Evolutionary conservation across 2,113 vertebrate species (phyloP).

Genomic region (Mus pahari): DNA sequence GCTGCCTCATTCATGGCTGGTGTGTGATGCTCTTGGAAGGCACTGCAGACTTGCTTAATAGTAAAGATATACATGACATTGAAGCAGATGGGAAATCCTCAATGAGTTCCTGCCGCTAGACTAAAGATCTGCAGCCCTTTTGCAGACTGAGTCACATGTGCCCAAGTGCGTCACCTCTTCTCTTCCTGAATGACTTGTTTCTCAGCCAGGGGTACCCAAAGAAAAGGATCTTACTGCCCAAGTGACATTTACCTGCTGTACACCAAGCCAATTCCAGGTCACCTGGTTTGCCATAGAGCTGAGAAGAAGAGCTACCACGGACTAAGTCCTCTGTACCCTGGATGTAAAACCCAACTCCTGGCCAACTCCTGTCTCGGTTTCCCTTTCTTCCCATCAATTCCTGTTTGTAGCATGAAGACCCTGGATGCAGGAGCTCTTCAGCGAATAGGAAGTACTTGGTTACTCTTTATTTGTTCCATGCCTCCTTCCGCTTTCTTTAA

Average conservation of each 20-base stretch:
- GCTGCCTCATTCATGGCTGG: no score
- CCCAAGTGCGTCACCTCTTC: background rate
- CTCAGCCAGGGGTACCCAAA: background rate
- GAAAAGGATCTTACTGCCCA: background rate
- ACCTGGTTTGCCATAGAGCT: background rate
- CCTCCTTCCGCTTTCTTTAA: background rate
- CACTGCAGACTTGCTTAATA: background rate
- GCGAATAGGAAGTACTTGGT: background rate
- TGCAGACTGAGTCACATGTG: background rate
- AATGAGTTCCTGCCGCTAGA: background rate
- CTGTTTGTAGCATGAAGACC: background rate
- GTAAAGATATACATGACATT: background rate
- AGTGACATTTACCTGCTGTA: background rate
- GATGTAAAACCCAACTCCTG: background rate
- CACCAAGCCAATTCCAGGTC: background rate
- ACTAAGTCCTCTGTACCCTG: background rate
- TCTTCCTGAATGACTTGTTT: background rate
- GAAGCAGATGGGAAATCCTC: background rate
- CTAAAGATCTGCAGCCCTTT: background rate
- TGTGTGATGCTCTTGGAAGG: background rate
- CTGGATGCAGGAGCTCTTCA: background rate
- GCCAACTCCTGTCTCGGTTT: background rate
- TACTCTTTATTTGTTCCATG: background rate
- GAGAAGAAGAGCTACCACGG: background rate
- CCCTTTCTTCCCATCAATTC: background rate